phyloP scores from a whole-genome alignment of 1,140 invertebrate species.

The Leptinotarsa lineolata region DNA sequence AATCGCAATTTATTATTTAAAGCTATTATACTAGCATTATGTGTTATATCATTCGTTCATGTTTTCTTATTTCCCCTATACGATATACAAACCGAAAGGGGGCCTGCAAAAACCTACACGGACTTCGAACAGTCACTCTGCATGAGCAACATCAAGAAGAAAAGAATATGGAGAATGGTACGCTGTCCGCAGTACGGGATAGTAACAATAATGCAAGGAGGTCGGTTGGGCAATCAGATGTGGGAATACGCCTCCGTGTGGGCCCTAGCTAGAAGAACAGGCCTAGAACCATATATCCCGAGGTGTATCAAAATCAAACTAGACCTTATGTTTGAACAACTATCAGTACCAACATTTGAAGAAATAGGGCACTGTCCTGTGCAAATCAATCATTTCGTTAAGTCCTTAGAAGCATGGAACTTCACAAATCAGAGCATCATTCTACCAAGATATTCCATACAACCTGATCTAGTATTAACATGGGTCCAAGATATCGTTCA shows the following conservation, averaged over 20 bases:
- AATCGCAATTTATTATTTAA: slow-evolving; percentile 62
- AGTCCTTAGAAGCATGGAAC: slow-evolving; percentile 62
- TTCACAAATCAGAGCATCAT: slow-evolving; percentile 65
- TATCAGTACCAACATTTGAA: slow-evolving; percentile 63
- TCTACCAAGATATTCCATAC: slow-evolving; percentile 62
- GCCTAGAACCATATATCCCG: slow-evolving; percentile 64
- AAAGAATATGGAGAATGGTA: slow-evolving; percentile 56
- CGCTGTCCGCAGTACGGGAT: slow-evolving; percentile 62
- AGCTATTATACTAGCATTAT: slow-evolving; percentile 63
- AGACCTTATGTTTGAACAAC: slow-evolving; percentile 61
- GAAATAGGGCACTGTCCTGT: slow-evolving; percentile 63
- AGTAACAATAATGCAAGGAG: slow-evolving; percentile 61
- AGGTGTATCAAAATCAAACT: slow-evolving; percentile 62
- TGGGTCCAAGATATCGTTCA: slow-evolving; percentile 63
- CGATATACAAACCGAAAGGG: slow-evolving; percentile 53
- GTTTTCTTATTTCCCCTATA: slow-evolving; percentile 67
- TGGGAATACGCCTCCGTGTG: slow-evolving; percentile 69
- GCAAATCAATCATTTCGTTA: slow-evolving; percentile 58
- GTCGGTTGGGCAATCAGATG: slow-evolving; percentile 67
- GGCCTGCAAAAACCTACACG: slow-evolving; percentile 50
- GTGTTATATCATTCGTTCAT: slow-evolving; percentile 65
- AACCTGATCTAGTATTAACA: slow-evolving; percentile 62
- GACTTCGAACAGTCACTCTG: slow-evolving; percentile 63
- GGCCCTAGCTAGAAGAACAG: slow-evolving; percentile 62
- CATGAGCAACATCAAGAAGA: slow-evolving; percentile 57